These are phyloP conservation scores for Eptatretus atami DNA, from an alignment of 2,797 vertebrate species.

Conservation along the genomic window DNA sequence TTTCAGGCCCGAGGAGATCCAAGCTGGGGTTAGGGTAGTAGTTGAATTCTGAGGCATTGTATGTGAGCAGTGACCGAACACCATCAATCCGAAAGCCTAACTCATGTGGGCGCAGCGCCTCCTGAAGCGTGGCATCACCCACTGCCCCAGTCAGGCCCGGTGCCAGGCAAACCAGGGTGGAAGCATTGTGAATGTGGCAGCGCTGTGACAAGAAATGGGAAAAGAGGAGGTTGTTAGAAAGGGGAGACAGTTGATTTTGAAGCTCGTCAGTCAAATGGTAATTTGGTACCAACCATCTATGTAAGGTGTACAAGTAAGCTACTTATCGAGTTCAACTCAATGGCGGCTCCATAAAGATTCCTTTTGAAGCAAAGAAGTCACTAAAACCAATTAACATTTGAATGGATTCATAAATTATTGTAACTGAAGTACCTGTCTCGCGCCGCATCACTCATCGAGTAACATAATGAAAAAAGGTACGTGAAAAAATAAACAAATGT, in stretches of 20 bases:
- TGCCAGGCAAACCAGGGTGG: conserved; percentile 64
- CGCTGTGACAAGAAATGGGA: conserved; percentile 16
- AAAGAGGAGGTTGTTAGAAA: neutral
- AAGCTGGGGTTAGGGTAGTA: conserved; percentile 85
- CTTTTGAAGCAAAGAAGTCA: no score
- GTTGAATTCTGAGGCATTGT: conserved; percentile 67
- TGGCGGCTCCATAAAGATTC: no score
- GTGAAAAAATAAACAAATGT: no score
- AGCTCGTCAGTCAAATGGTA: neutral
- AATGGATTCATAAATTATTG: no score
- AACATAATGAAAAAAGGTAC: no score
- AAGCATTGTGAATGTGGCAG: conserved; percentile 51
- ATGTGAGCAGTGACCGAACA: conserved; percentile 42
- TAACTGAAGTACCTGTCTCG: no score
- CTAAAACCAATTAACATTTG: no score
- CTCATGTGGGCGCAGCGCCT: conserved; percentile 42
- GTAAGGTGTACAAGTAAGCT: no score
- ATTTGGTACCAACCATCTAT: no score
- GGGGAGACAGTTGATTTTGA: neutral
- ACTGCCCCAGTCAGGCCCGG: conserved; percentile 38
- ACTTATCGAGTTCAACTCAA: no score
- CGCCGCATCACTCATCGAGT: no score
- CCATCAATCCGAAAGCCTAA: conserved; percentile 89
- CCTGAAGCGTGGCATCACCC: conserved; percentile 25
- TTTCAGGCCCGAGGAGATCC: conserved; percentile 43